Evolutionary conservation across 1,140 invertebrate genomes (phyloP), one percentile per base, ranked within the genome.

Genomic region (Diplogasteroides magnus): DNA sequence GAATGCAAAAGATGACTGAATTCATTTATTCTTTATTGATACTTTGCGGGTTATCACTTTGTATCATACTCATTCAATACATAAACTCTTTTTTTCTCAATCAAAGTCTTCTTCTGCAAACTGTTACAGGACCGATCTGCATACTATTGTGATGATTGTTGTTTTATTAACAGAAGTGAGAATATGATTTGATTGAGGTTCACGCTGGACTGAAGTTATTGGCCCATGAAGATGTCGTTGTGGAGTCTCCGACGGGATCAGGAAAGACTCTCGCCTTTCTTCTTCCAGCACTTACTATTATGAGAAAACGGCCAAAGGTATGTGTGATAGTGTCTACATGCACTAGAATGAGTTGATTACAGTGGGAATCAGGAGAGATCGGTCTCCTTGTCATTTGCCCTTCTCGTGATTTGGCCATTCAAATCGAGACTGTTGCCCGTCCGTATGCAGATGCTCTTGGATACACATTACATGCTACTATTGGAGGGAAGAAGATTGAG

Each of bases 201-300:
- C 70, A 58, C 31, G 64, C 70, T 57, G 70, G 70, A 25, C 58
- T 61, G 13, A 55, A 67, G 26, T 60, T 72, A 1, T 48, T 72
- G 1, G 48, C 57, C 31, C 55, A 70, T 48, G 73, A 75, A 55
- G 80, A 82, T 73, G 83, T 82, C 56, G 76, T 83, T 31, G 80
- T 82, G 19, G 78, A 82, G 72, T 78, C 80, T 25, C 81, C 81
- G 15, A 82, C 80, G 11, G 80, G 80, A 37, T 78, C 77, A 2
- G 80, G 80, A 25, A 82, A 82, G 68, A 82, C 76, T 48, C 72
- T 82, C 15, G 78, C 77, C n/a, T 82, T 75, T 59, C 58, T 79
- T 48, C 48, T 82, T 15, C 80, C 80, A 1, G 69, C 72, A 15
- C 57, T 82, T n/a, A 73, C 82, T 57, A 77, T 81, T 62, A 68